phyloP scores from a whole-genome alignment of 2,113 vertebrate genomes.

The Promerops cafer region DNA sequence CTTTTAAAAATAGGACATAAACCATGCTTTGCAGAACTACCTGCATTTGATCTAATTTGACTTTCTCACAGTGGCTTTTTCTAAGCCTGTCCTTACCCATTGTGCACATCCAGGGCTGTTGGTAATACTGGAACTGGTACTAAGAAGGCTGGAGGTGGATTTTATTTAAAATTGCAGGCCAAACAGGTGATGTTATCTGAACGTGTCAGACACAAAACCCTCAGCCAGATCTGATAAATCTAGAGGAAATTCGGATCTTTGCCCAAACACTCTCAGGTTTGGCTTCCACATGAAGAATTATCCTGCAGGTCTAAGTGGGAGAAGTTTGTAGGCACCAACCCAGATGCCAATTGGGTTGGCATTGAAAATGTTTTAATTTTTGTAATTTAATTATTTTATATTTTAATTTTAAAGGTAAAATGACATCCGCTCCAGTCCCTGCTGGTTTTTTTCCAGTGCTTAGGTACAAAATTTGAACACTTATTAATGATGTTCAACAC shows the following conservation, averaged over 20 bases:
- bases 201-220: not conserved
- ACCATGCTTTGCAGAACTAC: not conserved
- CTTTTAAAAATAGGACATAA: not conserved
- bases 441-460: not conserved
- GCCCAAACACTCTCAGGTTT: not conserved
- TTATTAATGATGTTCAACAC: not conserved
- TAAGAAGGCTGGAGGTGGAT: not conserved
- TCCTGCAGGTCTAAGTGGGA: not conserved
- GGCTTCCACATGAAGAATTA: not conserved
- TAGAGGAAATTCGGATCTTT: not conserved
- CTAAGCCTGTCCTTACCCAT: not conserved
- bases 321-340: not conserved
- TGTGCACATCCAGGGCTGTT: accelerated
- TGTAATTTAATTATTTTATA: not conserved
- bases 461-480: not conserved
- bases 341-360: no score
- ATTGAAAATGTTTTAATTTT: not conserved
- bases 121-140: not conserved
- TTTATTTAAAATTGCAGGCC: not conserved
- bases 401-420: not conserved
- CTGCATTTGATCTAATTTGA: no score
- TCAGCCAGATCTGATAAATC: not conserved
- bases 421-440: not conserved
- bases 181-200: not conserved
- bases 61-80: not conserved